Evolutionary conservation across 2,888 invertebrate genomes (phyloP), one percentile per base, ranked within the genome.

Genomic region (Lomographa bimaculata): DNA sequence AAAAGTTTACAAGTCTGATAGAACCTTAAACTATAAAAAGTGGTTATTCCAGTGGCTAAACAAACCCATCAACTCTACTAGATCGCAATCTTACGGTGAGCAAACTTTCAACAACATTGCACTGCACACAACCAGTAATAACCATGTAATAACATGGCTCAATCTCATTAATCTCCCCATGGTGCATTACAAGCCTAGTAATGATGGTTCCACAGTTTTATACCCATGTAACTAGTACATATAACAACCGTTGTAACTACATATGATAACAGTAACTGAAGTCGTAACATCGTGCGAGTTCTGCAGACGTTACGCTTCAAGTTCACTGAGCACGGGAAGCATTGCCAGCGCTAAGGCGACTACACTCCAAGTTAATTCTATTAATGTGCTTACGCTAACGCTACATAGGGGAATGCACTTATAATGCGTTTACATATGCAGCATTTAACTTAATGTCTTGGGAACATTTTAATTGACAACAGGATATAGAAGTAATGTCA

Each of bases 301-400:
- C 29, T 24, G 23, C 49, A 52, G 57, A 57, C 62, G 58, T 60
- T 60, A 55, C 56, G 61, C 56, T 57, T 56, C 50, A 51, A 58
- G 63, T 54, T 65, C 62, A 61, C 52, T 57, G 58, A 54, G 55
- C 55, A 58, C 46, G 45, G 39, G 57, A 52, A 60, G 54, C 64
- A 63, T 60, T 59, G 58, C 60, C 24, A 25, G 39, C 21, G 18
- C 16, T 21, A 17, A 30, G 30, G 9, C 32, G 24, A n/a, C 25
- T 40, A 23, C 33, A 33, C 23, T 8, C 9, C 5, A 18, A 29
- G 34, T 25, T 41, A 41, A 41, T 41, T 41, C 29, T 26, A 30
- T 29, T 41, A 26, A 29, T 16, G 11, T 23, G 29, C 35, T 41
- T 41, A 35, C 16, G 14, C 24, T 41, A 11, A 28, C 21, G 8